A percentile compares a stretch with the other conserved stretches of the same genome.
Evolutionary conservation across 2,888 invertebrate species (phyloP).

Genomic region (Amiota communis): DNA sequence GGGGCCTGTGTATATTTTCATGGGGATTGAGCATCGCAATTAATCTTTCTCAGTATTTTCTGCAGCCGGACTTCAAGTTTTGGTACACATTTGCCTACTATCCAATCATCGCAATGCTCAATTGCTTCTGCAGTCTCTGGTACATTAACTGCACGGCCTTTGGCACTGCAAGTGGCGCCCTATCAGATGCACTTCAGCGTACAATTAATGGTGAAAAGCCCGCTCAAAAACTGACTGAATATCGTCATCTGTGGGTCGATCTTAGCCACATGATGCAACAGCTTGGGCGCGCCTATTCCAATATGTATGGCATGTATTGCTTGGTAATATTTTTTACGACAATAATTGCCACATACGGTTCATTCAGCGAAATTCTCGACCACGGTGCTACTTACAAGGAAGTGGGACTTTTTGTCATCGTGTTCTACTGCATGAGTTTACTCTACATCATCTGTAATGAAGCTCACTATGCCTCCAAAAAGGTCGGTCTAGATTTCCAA

Average conservation of each 20-base stretch:
- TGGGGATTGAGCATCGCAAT: conserved; percentile 80
- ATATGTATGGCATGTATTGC: conserved; percentile 85
- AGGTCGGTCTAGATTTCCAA: conserved; percentile 79
- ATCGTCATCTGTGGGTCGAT: conserved; percentile 82
- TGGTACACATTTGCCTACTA: conserved; percentile 85
- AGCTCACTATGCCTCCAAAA: conserved; percentile 80
- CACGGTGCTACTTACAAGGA: conserved; percentile 83
- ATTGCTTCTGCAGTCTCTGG: conserved; percentile 82
- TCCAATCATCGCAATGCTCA: conserved; percentile 83
- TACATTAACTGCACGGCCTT: conserved; percentile 80
- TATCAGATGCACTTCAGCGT: conserved; percentile 78
- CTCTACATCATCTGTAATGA: conserved; percentile 84
- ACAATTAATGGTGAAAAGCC: conserved; percentile 79
- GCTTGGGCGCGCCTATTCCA: conserved; percentile 81
- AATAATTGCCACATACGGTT: conserved; percentile 82
- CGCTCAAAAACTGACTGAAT: conserved; percentile 79
- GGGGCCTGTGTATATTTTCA: conserved; percentile 79
- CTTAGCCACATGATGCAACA: conserved; percentile 86
- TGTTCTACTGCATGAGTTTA: conserved; percentile 81
- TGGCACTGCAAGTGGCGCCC: conserved; percentile 78
- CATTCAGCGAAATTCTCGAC: conserved; percentile 81
- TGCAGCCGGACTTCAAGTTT: conserved; percentile 81
- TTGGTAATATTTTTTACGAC: conserved; percentile 83
- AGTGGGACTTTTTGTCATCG: conserved; percentile 81
- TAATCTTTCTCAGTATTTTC: conserved; percentile 80